A percentile compares a stretch with the other conserved stretches of the same genome.
phyloP scores from a whole-genome alignment of 2,797 vertebrate species.

The Oryzias dopingdopingensis region DNA sequence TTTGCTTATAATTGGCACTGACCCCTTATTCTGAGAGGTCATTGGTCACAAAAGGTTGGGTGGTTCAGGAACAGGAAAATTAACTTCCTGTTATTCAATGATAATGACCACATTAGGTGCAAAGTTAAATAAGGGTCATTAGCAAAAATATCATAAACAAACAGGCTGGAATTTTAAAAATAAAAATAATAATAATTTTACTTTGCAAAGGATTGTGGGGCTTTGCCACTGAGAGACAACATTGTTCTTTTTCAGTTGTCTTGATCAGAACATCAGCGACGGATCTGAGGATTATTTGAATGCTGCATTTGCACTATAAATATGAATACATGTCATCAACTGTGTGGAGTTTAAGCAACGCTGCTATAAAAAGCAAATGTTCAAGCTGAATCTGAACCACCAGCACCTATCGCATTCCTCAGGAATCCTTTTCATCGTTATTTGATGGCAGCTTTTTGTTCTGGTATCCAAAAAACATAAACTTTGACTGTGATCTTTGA shows the following conservation, averaged over 20 bases:
- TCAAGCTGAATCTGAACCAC: slow-evolving; percentile 14
- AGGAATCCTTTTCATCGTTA: slow-evolving; percentile 54
- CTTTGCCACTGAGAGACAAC: slow-evolving; percentile 11
- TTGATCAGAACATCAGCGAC: slow-evolving; percentile 2
- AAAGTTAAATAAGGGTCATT: slow-evolving; percentile 66
- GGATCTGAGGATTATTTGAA: background rate
- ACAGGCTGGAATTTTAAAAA: slow-evolving; percentile 18
- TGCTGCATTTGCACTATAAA: slow-evolving; percentile 4
- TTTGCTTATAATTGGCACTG: slow-evolving; percentile 70
- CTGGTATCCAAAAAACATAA: slow-evolving; percentile 54
- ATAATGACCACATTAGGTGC: slow-evolving; percentile 70
- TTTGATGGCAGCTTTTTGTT: slow-evolving; percentile 54
- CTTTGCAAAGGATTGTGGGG: slow-evolving; percentile 13
- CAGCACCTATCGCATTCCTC: slow-evolving; percentile 15
- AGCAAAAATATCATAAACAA: slow-evolving; percentile 40
- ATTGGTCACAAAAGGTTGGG: slow-evolving; percentile 68
- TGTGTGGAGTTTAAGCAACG: background rate
- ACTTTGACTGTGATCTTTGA: slow-evolving; percentile 66
- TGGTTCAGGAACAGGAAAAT: slow-evolving; percentile 75
- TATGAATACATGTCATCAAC: background rate
- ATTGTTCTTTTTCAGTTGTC: slow-evolving; percentile 1
- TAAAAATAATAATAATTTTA: slow-evolving; percentile 4
- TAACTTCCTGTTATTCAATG: slow-evolving; percentile 79
- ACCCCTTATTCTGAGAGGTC: slow-evolving; percentile 73
- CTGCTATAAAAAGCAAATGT: slow-evolving; percentile 5